These are phyloP conservation scores for Entelurus aequoreus DNA, from an alignment of 2,113 vertebrate genomes.

Conservation along the genomic window DNA sequence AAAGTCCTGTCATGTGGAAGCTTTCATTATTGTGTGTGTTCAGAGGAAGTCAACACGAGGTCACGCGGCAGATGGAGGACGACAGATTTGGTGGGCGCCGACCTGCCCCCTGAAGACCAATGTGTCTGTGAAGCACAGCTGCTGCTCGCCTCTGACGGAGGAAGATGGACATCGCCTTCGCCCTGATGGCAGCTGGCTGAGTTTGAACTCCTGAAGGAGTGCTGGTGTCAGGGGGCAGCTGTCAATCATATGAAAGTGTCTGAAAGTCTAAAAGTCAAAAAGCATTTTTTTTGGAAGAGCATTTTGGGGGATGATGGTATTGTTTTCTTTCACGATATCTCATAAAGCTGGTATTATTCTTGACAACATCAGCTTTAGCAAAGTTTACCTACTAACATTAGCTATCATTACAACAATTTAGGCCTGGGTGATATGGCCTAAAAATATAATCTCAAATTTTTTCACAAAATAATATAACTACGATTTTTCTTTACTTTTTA, in stretches of 20 bases:
- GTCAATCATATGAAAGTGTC: neutral
- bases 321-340: no score
- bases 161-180: neutral
- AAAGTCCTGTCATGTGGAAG: neutral
- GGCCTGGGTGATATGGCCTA: no score
- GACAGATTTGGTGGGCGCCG: conserved; percentile 2
- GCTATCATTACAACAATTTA: no score
- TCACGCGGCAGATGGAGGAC: conserved; percentile 2
- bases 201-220: neutral
- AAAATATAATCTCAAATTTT: no score
- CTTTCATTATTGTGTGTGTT: neutral
- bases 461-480: no score
- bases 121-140: conserved; percentile 3
- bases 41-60: neutral
- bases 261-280: no score
- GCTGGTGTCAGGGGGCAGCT: neutral
- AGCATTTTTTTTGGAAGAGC: no score
- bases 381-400: no score
- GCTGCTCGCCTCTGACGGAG: neutral
- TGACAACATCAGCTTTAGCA: no score
- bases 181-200: neutral
- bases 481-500: no score
- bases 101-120: conserved; percentile 9
- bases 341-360: no score
- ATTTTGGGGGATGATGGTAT: no score